Evolutionary conservation across 2,888 invertebrate genomes (phyloP).

Genomic region (Lithodes maja): DNA sequence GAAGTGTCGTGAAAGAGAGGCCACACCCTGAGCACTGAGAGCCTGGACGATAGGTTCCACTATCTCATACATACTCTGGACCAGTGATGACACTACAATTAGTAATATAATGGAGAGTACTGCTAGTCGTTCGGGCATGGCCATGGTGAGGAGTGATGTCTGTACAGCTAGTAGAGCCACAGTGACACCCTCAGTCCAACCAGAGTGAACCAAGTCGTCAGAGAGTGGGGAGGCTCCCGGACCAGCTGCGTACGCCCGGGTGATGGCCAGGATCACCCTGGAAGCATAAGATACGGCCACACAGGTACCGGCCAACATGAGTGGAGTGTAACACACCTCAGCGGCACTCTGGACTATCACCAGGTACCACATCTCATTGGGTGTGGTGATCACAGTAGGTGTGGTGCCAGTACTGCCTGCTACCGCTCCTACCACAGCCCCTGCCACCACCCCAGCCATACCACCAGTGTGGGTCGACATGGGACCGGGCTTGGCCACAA

Average conservation of each 20-base stretch:
- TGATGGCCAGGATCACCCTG: constrained; percentile 74
- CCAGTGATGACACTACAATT: constrained; percentile 78
- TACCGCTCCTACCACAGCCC: constrained; percentile 27
- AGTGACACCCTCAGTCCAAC: constrained; percentile 78
- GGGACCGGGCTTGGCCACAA: constrained; percentile 41
- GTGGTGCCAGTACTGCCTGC: constrained; percentile 31
- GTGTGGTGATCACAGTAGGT: constrained; percentile 46
- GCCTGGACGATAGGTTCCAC: constrained; percentile 77
- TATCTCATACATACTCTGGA: constrained; percentile 78
- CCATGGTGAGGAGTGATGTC: constrained; percentile 77
- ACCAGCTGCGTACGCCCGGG: constrained; percentile 75
- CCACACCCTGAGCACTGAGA: constrained; percentile 76
- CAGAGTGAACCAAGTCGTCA: constrained; percentile 74
- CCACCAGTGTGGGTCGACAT: constrained; percentile 37
- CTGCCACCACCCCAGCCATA: constrained; percentile 27
- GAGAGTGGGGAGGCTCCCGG: constrained; percentile 72
- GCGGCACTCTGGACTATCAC: constrained; percentile 74
- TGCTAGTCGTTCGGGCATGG: constrained; percentile 76
- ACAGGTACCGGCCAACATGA: constrained; percentile 77
- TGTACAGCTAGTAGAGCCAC: constrained; percentile 77
- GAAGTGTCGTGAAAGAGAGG: constrained; percentile 74
- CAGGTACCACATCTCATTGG: constrained; percentile 74
- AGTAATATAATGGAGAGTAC: constrained; percentile 77
- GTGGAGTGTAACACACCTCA: constrained; percentile 76
- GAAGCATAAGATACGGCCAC: constrained; percentile 77